Evolutionary conservation across 2,113 vertebrate genomes (phyloP), one percentile per base, ranked within the genome.

Genomic region (Casuarius casuarius): DNA sequence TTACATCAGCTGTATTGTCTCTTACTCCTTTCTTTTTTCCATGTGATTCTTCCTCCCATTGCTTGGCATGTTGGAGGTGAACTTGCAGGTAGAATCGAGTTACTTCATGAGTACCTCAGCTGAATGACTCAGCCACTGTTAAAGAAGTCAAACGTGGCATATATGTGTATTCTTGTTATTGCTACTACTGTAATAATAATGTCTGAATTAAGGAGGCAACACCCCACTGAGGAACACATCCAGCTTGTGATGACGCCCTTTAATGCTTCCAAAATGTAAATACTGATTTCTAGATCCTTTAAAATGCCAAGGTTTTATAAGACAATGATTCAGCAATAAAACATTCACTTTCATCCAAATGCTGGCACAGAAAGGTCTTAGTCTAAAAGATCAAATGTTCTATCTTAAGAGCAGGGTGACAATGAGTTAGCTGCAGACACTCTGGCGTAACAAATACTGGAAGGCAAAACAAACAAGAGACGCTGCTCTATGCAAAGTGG

Each of bases 391-490:
- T 77, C 7, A 86, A 91, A 91, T 26, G 73, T 70, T 95, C 91
- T 89, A 74, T 83, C 65, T 72, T 49, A 66, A 85, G 67, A 86
- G 89, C 77, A 49, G 62, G 80, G 77, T 92, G 95, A 93, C 67
- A 92, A 65, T 17, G 6, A 91, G 85, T 92, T 83, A 91, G 89
- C 88, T 66, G 77, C 5, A 3, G 80, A 77, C 81, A 61, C 72
- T 84, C 40, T 35, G 2, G 12, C 2, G 5, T 65, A 72, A 90
- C 8, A 73, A 74, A 86, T 46, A 68, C 44, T 48, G 46, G 33
- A 14, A 96, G 86, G 80, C 83, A 96, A 96, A 96, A 84, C 75
- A 96, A 96, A 92, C 76, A 84, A 0, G 66, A 92, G 80, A 74
- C 77, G 80, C 82, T 88, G 94, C 77, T 87, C 94, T 84, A 61